These are phyloP conservation scores for Aphyosemion australe DNA, from an alignment of 2,113 vertebrate species.

Conservation along the genomic window DNA sequence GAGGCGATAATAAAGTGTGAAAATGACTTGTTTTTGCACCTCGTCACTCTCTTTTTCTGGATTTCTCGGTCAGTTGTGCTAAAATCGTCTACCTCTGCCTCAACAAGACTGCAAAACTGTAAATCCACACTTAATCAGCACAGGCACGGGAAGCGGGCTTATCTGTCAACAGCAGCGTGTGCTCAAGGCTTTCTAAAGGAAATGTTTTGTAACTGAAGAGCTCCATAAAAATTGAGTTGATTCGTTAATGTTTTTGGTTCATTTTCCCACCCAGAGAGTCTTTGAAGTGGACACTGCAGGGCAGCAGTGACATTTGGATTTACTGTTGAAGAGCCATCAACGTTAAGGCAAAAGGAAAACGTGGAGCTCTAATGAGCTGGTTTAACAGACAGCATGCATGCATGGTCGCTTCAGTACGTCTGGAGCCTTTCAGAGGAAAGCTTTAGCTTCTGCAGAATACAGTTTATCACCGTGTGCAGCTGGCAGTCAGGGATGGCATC, in stretches of 20 bases:
- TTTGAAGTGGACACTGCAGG: slow-evolving; percentile 40
- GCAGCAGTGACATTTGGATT: slow-evolving; percentile 37
- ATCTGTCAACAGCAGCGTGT: slow-evolving; percentile 49
- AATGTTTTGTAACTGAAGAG: slow-evolving; percentile 27
- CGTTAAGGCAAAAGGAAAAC: slow-evolving; percentile 37
- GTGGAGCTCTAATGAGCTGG: slow-evolving; percentile 47
- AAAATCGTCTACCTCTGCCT: slow-evolving; percentile 29
- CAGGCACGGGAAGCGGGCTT: slow-evolving; percentile 44
- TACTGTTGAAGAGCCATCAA: slow-evolving; percentile 37
- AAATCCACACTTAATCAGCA: slow-evolving; percentile 48
- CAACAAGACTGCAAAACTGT: slow-evolving; percentile 24
- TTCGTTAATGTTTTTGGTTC: slow-evolving; percentile 3
- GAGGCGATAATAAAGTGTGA: slow-evolving; percentile 68
- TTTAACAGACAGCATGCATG: slow-evolving; percentile 27
- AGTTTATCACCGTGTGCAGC: slow-evolving; percentile 25
- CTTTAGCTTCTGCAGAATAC: slow-evolving; percentile 22
- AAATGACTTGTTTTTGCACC: slow-evolving; percentile 37
- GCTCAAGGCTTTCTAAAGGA: slow-evolving; percentile 22
- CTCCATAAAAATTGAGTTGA: slow-evolving; percentile 3
- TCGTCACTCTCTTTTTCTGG: slow-evolving; percentile 5
- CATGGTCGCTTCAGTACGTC: slow-evolving; percentile 37
- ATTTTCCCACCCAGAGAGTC: background rate
- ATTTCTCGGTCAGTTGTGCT: slow-evolving; percentile 9
- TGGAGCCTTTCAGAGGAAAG: slow-evolving; percentile 30
- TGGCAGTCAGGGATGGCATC: background rate